Conservation (phyloP, 2,113 vertebrate species). For the Oreocharis arfaki region DNA sequence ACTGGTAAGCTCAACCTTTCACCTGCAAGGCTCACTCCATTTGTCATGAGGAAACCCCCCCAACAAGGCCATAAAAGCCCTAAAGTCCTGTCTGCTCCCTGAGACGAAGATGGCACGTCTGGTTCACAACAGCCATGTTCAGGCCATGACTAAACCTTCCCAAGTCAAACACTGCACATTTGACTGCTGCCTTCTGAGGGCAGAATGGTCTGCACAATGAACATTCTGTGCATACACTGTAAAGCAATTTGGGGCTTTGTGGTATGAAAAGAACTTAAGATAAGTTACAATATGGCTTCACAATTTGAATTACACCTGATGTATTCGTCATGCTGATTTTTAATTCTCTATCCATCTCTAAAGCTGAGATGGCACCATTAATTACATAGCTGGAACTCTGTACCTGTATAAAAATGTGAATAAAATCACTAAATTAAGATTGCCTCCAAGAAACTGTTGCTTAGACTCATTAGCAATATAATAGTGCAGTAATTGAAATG, state of each 20-base stretch:
- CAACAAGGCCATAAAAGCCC: neutral
- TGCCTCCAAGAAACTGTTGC: conserved; percentile 31
- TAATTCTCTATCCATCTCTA: conserved; percentile 25
- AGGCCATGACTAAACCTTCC: neutral
- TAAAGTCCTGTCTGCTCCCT: neutral
- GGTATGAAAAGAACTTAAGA: neutral
- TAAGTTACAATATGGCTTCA: neutral
- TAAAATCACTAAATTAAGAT: neutral
- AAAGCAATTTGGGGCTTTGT: neutral
- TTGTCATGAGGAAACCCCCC: neutral
- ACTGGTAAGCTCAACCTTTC: neutral
- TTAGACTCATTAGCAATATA: conserved; percentile 41
- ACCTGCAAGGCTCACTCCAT: neutral
- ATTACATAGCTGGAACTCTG: neutral
- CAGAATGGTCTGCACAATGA: neutral
- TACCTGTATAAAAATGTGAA: conserved; percentile 43
- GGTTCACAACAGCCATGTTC: neutral
- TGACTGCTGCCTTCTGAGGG: neutral
- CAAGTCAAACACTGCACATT: neutral
- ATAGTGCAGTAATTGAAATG: conserved; percentile 36
- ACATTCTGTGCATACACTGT: neutral
- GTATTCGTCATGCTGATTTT: conserved; percentile 7
- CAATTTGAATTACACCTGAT: neutral
- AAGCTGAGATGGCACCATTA: neutral
- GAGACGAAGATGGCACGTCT: neutral